These are phyloP conservation scores for Erynnis tages DNA, from an alignment of 2,888 invertebrate genomes.

Conservation along the genomic window DNA sequence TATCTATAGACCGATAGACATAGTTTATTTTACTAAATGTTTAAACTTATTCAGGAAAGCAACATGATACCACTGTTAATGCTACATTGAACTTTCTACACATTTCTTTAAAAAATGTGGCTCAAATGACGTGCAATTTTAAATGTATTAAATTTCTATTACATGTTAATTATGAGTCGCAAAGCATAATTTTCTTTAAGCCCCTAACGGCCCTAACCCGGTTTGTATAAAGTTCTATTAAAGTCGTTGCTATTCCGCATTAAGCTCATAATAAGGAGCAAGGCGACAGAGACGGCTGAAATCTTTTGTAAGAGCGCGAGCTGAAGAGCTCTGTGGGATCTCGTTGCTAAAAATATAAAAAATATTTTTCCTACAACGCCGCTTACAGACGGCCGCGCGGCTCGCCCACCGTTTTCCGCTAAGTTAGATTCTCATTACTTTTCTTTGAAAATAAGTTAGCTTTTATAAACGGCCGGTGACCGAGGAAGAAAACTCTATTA, in stretches of 20 bases:
- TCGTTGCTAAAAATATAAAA: conserved; percentile 61
- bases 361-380: conserved; percentile 60
- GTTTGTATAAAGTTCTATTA: conserved; percentile 58
- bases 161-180: conserved; percentile 53
- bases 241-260: conserved; percentile 57
- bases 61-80: too few relatives aligned
- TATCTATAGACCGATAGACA: too few relatives aligned
- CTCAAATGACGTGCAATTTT: too few relatives aligned
- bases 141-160: conserved; percentile 39
- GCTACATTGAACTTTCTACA: too few relatives aligned
- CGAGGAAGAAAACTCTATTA: conserved; percentile 70
- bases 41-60: too few relatives aligned
- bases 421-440: conserved; percentile 79
- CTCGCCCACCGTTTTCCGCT: conserved; percentile 68
- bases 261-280: conserved; percentile 60
- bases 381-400: conserved; percentile 49
- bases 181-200: conserved; percentile 55
- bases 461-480: conserved; percentile 64
- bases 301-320: conserved; percentile 56
- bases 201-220: conserved; percentile 45
- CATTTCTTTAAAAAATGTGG: too few relatives aligned
- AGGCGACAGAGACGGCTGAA: conserved; percentile 46
- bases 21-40: too few relatives aligned
- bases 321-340: conserved; percentile 49
- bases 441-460: conserved; percentile 72